Evolutionary conservation across 2,113 vertebrate genomes (phyloP), one percentile per base, ranked within the genome.

Genomic region (Lepisosteus osseus): DNA sequence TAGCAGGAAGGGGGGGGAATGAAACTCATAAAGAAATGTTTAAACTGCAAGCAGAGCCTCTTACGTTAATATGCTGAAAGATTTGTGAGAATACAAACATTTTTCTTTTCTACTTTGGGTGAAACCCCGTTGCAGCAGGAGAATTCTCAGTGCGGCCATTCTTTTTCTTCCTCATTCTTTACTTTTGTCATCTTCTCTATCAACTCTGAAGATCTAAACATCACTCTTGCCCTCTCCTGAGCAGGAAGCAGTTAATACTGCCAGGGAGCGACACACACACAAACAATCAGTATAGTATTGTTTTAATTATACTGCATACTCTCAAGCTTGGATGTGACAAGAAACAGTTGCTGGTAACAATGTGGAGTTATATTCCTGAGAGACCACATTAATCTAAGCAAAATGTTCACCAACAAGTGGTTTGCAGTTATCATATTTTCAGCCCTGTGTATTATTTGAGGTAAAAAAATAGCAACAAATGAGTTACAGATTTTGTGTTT

Each of bases 181-280:
- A 9, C 44, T 64, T 12, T 15, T 62, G 7, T 51, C 17, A 72
- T 29, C 76, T 74, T 68, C 70, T 70, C 76, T 76, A 81, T 78
- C 73, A 74, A 77, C 73, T 83, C 78, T 78, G 47, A 51, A 51
- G 47, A 51, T 51, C 47, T 5, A 5, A 5, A 9, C 9, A 5
- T 51, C 47, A 9, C 5, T 51, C 72, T 78, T 72, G 59, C 82
- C 74, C 79, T 80, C 81, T 82, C 65, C 76, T 76, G 74, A 71
- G 82, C 13, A 59, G 57, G 57, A 59, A 4, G 5, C n/a, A 59
- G 57, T 59, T n/a, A 59, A 59, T n/a, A 14, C n/a, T 59, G 57
- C 57, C 5, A 51, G 47, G 9, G 9, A 13, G 3, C n/a, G 5
- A 3, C 4, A 59, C 57, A 59, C 57, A 59, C n/a, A 59, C 3